Conservation (phyloP, 2,113 vertebrate species). For the Apodemus sylvaticus region DNA sequence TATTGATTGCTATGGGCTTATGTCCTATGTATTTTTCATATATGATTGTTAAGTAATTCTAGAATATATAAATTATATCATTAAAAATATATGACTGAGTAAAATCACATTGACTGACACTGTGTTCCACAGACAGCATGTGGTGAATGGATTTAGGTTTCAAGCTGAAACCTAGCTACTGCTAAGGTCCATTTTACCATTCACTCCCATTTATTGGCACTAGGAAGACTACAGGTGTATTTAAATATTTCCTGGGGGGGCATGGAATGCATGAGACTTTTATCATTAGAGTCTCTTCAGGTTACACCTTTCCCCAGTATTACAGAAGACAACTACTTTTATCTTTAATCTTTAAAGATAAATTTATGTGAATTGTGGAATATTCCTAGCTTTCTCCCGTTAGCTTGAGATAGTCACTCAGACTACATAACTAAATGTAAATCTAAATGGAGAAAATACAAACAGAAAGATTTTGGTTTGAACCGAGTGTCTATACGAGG, state of each 20-base stretch:
- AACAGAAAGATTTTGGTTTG: background rate
- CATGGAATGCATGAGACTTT: background rate
- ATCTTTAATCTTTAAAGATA: background rate
- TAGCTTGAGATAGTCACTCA: background rate
- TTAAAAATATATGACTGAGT: background rate
- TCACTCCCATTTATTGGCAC: background rate
- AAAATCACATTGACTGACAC: background rate
- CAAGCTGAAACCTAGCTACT: background rate
- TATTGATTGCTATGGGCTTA: background rate
- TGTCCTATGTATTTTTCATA: background rate
- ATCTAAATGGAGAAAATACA: background rate
- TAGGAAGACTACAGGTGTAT: background rate
- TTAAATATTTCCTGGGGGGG: background rate
- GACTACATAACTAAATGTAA: background rate
- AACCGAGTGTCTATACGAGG: background rate
- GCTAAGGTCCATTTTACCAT: background rate
- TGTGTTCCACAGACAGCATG: background rate
- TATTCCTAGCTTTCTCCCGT: background rate
- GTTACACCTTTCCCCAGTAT: background rate
- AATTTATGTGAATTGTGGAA: background rate
- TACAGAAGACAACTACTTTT: background rate
- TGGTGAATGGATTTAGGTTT: background rate
- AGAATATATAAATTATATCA: background rate
- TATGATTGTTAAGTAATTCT: background rate
- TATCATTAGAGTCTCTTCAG: background rate